phyloP scores from a whole-genome alignment of 2,113 vertebrate species.

The Falco punctatus region DNA sequence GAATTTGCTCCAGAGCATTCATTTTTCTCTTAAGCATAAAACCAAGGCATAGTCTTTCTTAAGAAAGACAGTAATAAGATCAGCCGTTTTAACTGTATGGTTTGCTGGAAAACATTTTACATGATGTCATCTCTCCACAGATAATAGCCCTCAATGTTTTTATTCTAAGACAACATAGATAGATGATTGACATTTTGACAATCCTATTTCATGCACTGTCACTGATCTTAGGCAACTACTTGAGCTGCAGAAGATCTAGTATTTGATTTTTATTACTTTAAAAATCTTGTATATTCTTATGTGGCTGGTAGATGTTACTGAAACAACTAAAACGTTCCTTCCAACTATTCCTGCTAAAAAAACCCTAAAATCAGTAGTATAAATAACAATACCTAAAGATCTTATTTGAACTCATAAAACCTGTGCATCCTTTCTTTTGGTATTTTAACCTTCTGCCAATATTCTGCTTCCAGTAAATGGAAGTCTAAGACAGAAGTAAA shows the following conservation, averaged over 20 bases:
- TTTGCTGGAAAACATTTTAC: constrained; percentile 15
- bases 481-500: background rate
- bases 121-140: background rate
- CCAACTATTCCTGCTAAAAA: background rate
- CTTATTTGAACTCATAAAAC: background rate
- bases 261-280: background rate
- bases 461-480: background rate
- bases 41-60: background rate
- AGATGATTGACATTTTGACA: constrained; percentile 21
- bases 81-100: background rate
- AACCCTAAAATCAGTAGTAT: background rate
- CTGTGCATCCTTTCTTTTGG: background rate
- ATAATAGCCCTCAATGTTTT: background rate
- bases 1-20: background rate
- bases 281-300: background rate
- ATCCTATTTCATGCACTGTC: constrained; percentile 15
- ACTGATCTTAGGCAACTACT: background rate
- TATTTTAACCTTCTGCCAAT: background rate
- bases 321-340: background rate
- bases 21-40: background rate
- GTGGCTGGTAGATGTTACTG: background rate
- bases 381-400: background rate
- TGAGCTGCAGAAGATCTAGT: background rate
- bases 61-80: background rate
- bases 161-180: background rate